Base-by-base conservation (phyloP, 2,113 vertebrate species). In the Trochalopteron elliotii region DNA sequence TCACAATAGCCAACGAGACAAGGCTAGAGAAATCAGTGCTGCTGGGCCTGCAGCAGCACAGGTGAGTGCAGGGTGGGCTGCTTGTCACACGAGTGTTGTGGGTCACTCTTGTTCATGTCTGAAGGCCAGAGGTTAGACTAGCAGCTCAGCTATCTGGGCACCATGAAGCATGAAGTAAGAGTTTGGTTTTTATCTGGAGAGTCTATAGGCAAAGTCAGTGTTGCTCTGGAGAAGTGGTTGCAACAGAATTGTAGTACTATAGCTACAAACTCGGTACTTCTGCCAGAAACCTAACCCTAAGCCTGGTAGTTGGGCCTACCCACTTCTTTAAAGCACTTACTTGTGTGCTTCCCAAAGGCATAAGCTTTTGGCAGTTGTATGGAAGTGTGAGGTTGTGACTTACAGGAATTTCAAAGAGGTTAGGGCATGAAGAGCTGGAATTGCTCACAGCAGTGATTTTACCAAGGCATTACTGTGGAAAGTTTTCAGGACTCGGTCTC, bases 1-100 rank as follows among this genome's bases (percentile, higher is more conserved):
- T 98, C 97, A 97, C 97, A 61, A 97, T 98, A 96, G 98, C 96
- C 74, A 99, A 99, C 1, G 98, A 99, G 52, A 99, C 98, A 1
- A 98, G 98, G 93, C 95, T 98, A 28, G 98, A 98, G 52, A 98
- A 99, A 31, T 97, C 98, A 3, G 96, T 99, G 83, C 98, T 99
- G 30, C 97, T 99, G 94, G 99, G 98, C 93, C 96, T 99, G 80
- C 98, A 99, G 93, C 96, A 97, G 85, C 98, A 97, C 97, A 97
- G 98, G 98, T 98, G 94, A 97, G 96, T 78, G 64, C 33, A 19
- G 17, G 8, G 31, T 50, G n/a, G 33, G 56, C 63, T 79, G 31
- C 47, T 49, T 50, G 22, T 37, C 40, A 9, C 14, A 7, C 0
- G 0, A 7, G 7, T 52, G 28, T 90, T 87, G 1, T 1, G 6